A percentile compares a stretch with the other conserved stretches of the same genome.
Evolutionary conservation across 35 echinoderm and acorn worm genomes (phyloP).

Genomic region (Chiridota heheva): DNA sequence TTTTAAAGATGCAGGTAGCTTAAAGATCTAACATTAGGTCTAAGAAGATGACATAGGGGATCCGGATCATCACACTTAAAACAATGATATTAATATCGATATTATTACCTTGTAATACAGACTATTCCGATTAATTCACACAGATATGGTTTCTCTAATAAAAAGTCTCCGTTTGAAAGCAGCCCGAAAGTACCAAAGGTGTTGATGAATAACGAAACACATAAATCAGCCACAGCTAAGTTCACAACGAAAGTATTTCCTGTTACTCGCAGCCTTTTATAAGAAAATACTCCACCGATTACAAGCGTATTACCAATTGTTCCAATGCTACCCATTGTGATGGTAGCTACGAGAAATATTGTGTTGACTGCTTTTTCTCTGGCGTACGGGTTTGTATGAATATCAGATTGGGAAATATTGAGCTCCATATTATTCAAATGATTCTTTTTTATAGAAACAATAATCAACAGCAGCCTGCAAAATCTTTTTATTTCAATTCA

Average conservation of each 20-base stretch:
- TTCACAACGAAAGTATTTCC: conserved; percentile 81
- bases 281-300: conserved; percentile 60
- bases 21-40: too few relatives aligned
- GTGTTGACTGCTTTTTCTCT: conserved; percentile 28
- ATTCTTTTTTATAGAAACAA: too few relatives aligned
- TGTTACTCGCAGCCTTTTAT: conserved; percentile 53
- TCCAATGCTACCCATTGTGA: conserved; percentile 46
- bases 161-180: conserved; percentile 56
- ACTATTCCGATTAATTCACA: conserved; percentile 80
- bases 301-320: conserved; percentile 74
- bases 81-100: background rate
- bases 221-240: conserved; percentile 74
- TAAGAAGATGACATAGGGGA: too few relatives aligned
- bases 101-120: conserved; percentile 73
- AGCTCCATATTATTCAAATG: too few relatives aligned
- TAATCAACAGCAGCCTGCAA: too few relatives aligned
- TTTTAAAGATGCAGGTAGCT: too few relatives aligned
- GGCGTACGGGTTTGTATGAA: conserved; percentile 33
- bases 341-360: conserved; percentile 42
- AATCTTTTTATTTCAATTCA: too few relatives aligned
- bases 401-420: too few relatives aligned
- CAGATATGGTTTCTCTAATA: conserved; percentile 44
- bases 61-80: too few relatives aligned
- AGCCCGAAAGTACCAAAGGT: conserved; percentile 64
- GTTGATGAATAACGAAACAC: conserved; percentile 65